phyloP scores from a whole-genome alignment of 2,888 invertebrate genomes.

The Eumacrocentrus americanus region DNA sequence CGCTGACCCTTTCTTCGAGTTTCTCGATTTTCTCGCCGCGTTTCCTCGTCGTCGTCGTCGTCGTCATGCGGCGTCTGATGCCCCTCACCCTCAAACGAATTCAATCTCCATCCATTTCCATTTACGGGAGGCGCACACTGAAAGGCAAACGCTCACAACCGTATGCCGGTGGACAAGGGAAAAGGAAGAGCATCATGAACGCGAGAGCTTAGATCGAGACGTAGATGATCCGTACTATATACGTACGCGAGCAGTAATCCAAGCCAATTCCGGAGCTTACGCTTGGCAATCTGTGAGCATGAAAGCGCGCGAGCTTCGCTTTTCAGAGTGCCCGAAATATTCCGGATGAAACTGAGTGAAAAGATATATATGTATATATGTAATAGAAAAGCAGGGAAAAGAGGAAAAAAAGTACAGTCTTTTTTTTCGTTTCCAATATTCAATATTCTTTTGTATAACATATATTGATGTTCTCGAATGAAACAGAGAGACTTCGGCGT shows the following conservation, averaged over 20 bases:
- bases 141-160: slow-evolving; percentile 33
- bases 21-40: slow-evolving; percentile 27
- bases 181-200: slow-evolving; percentile 7
- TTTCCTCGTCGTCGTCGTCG: slow-evolving; percentile 27
- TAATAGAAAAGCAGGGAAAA: not conserved
- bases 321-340: slow-evolving; percentile 20
- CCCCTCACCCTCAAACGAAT: slow-evolving; percentile 34
- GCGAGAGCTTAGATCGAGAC: slow-evolving; percentile 30
- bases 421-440: not conserved
- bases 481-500: too few species aligned
- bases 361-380: too few species aligned
- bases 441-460: too few species aligned
- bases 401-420: not conserved
- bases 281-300: slow-evolving; percentile 28
- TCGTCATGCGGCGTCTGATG: too few species aligned
- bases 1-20: slow-evolving; percentile 35
- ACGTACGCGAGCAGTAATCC: slow-evolving; percentile 33
- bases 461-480: too few species aligned
- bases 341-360: not conserved
- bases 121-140: slow-evolving; percentile 38
- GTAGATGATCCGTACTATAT: slow-evolving; percentile 33
- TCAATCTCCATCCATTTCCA: slow-evolving; percentile 46
- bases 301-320: slow-evolving; percentile 17
- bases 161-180: slow-evolving; percentile 11
- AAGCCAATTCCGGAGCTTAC: slow-evolving; percentile 31